phyloP scores from a whole-genome alignment of 2,888 invertebrate species.

The Magallana nippona region DNA sequence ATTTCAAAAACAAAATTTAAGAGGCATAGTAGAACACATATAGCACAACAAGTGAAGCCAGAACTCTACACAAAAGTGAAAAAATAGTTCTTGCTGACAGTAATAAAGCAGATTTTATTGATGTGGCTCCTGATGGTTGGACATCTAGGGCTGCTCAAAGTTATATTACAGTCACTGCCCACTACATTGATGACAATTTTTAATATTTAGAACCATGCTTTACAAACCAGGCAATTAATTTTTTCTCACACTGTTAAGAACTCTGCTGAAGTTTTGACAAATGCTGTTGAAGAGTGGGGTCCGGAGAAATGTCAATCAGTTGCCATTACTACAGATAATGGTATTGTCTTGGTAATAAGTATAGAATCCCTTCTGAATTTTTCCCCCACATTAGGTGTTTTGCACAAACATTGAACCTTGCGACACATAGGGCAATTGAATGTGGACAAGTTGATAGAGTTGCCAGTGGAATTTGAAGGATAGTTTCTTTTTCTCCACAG shows the following conservation, averaged over 20 bases:
- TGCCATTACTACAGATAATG: conserved; percentile 38
- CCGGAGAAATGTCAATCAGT: neutral
- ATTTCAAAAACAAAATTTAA: conserved; percentile 27
- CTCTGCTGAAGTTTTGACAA: neutral
- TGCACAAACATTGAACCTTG: conserved; percentile 40
- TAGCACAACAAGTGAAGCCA: neutral
- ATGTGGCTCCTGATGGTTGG: conserved; percentile 42
- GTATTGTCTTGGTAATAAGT: neutral
- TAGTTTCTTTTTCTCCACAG: conserved; percentile 49
- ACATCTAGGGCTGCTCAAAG: conserved; percentile 30
- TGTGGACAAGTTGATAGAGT: conserved; percentile 9
- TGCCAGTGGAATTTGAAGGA: conserved; percentile 7
- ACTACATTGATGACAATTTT: conserved; percentile 24
- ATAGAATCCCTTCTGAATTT: neutral
- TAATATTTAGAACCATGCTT: conserved; percentile 12
- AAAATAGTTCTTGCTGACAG: neutral
- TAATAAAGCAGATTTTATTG: neutral
- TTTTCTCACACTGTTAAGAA: conserved; percentile 33
- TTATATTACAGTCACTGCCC: conserved; percentile 37
- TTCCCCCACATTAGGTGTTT: conserved; percentile 18
- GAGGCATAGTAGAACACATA: conserved; percentile 16
- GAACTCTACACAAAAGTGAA: neutral
- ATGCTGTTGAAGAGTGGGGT: conserved; percentile 36
- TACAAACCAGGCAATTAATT: conserved; percentile 30
- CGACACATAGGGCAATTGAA: conserved; percentile 12